Conservation (phyloP, 1,140 invertebrate species). For the Drosophila tsacasi region DNA sequence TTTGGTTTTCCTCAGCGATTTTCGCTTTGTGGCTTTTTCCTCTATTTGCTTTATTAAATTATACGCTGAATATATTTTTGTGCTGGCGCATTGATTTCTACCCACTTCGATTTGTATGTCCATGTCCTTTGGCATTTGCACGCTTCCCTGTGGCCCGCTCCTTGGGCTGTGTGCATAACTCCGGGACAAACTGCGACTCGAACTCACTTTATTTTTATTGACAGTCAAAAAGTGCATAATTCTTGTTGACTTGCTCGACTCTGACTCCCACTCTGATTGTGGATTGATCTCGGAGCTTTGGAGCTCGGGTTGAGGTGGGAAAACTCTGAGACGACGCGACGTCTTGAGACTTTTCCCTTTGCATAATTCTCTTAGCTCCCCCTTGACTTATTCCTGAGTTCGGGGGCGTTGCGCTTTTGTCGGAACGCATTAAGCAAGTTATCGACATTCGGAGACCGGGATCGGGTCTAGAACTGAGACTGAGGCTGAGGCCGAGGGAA, state of each 20-base stretch:
- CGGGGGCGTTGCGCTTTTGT: conserved; percentile 73
- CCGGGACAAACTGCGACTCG: conserved; percentile 52
- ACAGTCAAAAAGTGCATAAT: conserved; percentile 82
- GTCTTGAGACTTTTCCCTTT: conserved; percentile 69
- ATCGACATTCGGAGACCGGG: conserved; percentile 9
- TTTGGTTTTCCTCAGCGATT: conserved; percentile 31
- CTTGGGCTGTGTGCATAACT: conserved; percentile 30
- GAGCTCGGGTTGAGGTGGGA: conserved; percentile 3
- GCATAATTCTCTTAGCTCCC: conserved; percentile 51
- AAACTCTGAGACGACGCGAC: conserved; percentile 28
- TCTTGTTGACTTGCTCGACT: conserved; percentile 77
- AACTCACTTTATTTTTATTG: conserved; percentile 84
- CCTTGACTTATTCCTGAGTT: conserved; percentile 20
- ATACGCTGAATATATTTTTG: conserved; percentile 84
- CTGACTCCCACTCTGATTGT: conserved; percentile 37
- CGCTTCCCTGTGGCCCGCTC: conserved; percentile 11
- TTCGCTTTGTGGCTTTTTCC: conserved; percentile 50
- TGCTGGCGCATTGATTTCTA: conserved; percentile 79
- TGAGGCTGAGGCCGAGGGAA: conserved; percentile 29
- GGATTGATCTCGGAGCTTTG: not conserved
- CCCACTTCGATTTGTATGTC: conserved; percentile 79
- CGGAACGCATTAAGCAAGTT: conserved; percentile 65
- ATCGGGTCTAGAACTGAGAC: not conserved
- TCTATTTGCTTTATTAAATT: conserved; percentile 85
- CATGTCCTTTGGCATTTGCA: conserved; percentile 76